Conservation (phyloP, 2,888 invertebrate genomes). For the Orthosia gracilis region DNA sequence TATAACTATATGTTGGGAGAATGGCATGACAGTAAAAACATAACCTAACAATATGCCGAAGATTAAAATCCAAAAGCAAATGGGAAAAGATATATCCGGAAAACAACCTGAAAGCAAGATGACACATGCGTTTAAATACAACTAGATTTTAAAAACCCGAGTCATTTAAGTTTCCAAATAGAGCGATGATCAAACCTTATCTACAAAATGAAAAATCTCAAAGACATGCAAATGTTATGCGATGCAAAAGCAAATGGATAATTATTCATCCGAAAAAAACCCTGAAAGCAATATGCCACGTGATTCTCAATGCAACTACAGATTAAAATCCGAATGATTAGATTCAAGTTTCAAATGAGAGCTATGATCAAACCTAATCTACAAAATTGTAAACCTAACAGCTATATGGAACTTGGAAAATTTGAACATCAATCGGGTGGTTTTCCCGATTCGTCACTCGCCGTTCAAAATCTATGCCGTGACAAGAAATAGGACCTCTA, state of each 20-base stretch:
- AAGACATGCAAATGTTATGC: neutral
- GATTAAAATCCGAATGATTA: neutral
- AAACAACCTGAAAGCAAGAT: neutral
- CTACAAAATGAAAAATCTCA: neutral
- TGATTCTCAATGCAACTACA: neutral
- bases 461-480: neutral
- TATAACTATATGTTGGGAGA: neutral
- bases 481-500: neutral
- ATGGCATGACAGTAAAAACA: neutral
- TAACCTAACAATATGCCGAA: neutral
- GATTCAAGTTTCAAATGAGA: neutral
- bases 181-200: neutral
- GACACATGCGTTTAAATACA: neutral
- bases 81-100: neutral
- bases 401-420: neutral
- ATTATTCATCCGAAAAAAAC: neutral
- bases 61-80: neutral
- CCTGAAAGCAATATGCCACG: neutral
- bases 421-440: constrained; percentile 6
- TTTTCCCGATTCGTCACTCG: constrained; percentile 25
- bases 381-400: neutral
- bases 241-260: neutral
- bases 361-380: neutral
- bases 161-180: neutral
- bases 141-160: neutral